Conservation (phyloP, 92 coral and sea anemone genomes). For the Nematostella vectensis region DNA sequence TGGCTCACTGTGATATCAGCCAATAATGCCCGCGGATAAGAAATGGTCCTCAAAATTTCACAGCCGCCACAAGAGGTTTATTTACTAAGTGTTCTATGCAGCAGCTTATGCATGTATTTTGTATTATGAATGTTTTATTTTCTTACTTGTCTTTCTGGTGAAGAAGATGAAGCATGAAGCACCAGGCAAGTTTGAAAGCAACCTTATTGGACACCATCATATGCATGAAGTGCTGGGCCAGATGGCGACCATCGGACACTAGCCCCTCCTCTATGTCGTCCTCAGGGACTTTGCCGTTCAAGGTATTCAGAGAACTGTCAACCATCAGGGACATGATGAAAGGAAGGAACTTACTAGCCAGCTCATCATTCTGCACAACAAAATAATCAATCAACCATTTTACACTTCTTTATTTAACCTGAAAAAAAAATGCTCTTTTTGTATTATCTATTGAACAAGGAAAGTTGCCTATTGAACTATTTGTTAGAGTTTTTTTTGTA, state of each 20-base stretch:
- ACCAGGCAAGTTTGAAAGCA: constrained; percentile 85
- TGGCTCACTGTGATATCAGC: no score
- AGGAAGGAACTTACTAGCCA: constrained; percentile 76
- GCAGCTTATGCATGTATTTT: no score
- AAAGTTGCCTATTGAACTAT: no score
- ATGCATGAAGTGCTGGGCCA: constrained; percentile 65
- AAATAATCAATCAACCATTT: background rate
- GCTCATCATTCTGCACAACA: constrained; percentile 65
- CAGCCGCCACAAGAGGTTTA: no score
- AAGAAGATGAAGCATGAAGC: constrained; percentile 57
- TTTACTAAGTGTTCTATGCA: no score
- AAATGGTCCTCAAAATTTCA: no score
- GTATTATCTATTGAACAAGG: no score
- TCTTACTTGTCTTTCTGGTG: constrained; percentile 84
- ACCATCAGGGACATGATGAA: constrained; percentile 93
- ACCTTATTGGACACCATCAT: constrained; percentile 67
- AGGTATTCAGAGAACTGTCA: constrained; percentile 65
- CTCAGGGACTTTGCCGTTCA: constrained; percentile 49
- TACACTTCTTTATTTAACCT: background rate
- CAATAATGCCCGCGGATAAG: no score
- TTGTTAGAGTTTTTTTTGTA: no score
- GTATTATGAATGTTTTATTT: no score
- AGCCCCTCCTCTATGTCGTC: constrained; percentile 43
- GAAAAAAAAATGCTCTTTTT: background rate
- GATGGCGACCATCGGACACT: constrained; percentile 38